Evolutionary conservation across 1,140 invertebrate species (phyloP).

Genomic region (Nymphalis io): DNA sequence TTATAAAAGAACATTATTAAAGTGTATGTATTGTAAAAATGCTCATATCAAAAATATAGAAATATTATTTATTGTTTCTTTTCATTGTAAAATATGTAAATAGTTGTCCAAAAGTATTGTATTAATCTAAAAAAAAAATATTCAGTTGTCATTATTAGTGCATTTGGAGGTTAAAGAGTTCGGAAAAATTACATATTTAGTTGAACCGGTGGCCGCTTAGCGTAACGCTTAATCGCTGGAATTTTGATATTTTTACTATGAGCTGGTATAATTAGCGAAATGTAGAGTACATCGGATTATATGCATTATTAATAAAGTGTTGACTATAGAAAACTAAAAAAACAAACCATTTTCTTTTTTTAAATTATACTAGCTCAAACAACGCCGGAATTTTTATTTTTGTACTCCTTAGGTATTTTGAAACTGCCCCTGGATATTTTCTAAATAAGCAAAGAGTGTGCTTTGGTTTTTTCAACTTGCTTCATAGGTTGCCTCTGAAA

Average conservation of each 20-base stretch:
- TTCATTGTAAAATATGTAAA: slow-evolving; percentile 78
- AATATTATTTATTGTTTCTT: slow-evolving; percentile 71
- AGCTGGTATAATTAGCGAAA: background rate
- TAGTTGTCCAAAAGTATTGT: slow-evolving; percentile 62
- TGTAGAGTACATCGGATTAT: background rate
- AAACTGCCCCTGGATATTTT: background rate
- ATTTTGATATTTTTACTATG: background rate
- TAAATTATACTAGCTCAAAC: background rate
- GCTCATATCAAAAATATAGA: slow-evolving; percentile 72
- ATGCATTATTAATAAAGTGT: too few species aligned
- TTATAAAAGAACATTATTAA: slow-evolving; percentile 20
- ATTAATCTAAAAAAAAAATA: background rate
- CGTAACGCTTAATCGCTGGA: background rate
- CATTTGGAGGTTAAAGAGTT: slow-evolving; percentile 21
- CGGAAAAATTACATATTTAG: background rate
- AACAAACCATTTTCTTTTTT: background rate
- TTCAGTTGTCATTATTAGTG: slow-evolving; percentile 26
- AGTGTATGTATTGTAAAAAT: slow-evolving; percentile 51
- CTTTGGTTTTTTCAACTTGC: slow-evolving; percentile 9
- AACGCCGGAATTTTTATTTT: background rate
- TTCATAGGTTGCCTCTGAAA: slow-evolving; percentile 6
- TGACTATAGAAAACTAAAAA: too few species aligned
- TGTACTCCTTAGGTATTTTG: background rate
- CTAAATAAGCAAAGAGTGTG: background rate
- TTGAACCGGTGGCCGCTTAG: background rate